Base-by-base conservation (phyloP, 2,797 vertebrate species). In the Pteropus rufus region DNA sequence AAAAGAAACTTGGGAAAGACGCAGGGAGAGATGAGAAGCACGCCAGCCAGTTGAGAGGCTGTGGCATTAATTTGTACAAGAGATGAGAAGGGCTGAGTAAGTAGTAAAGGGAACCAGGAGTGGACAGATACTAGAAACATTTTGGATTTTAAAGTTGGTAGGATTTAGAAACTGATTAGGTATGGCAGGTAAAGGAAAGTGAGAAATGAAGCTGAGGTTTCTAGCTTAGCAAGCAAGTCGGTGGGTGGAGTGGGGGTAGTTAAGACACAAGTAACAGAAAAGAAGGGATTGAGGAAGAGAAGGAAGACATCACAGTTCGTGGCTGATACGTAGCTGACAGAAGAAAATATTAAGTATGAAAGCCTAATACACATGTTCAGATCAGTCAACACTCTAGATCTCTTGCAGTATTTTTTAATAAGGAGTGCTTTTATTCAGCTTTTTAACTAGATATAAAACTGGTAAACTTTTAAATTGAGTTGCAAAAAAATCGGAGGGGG, bases 371-470 rank as follows among this genome's bases (percentile, higher is more conserved):
- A 41, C 24, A 6, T 23, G 26, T 41, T 81, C 36, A 12, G 31
- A 3, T 21, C 49, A 69, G 36, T 72, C 41, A 52, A 2, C 11
- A 24, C 31, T 44, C 26, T 41, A 29, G 56, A 52, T 64, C 75
- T 93, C 58, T 69, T n/a, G 49, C 52, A 49, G 58, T 41, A 4
- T 26, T 95, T 80, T 62, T 82, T 67, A 56, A 52, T 62, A 44
- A 91, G 29, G n/a, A 58, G 24, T 84, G 21, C 29, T 36, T 81
- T 84, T 58, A 58, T 41, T 56, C 81, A 76, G 36, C 56, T 93
- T 95, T 94, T 36, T 34, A 70, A 79, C 34, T 93, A 85, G 60
- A 46, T 72, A 2, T 62, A 62, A 96, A 85, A 89, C 34, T 54
- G 52, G 34, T 75, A 69, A 94, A 65, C 11, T 90, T 56, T 49